Evolutionary conservation across 2,888 invertebrate species (phyloP), one percentile per base, ranked within the genome.

Genomic region (Drosophila borealis): DNA sequence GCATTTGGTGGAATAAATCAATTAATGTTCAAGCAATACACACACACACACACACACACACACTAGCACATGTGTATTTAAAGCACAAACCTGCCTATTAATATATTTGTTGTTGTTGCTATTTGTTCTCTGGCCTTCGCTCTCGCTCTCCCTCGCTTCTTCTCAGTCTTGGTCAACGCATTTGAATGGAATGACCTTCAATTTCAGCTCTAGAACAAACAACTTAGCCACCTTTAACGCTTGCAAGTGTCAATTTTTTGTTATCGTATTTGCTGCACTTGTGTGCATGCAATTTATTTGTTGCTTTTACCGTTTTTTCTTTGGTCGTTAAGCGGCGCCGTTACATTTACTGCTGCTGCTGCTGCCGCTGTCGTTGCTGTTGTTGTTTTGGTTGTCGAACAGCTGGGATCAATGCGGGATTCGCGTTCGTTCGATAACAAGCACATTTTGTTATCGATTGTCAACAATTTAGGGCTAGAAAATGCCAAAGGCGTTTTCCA

Each of bases 311-410:
- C 13, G 8, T 29, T 29, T 34, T 14, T 39, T 21, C 39, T 13
- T 13, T 6, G 11, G 5, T 19, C 19, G 10, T 5, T 14, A 9
- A 4, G 9, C n/a, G 3, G 9, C 19, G 17, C 2, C 29, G 11
- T 13, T 11, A 11, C 29, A 11, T 11, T 17, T 37, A 10, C 6
- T 19, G 3, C 10, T 17, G 4, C 42, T 33, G 34, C 33, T 9
- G 4, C n/a, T 45, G 9, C n/a, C 9, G n/a, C n/a, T 36, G 13
- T 14, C 21, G 14, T 37, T 61, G 41, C 8, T n/a, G 19, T 41
- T 54, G 10, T 57, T 70, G 53, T 74, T 73, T 67, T 67, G 74
- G 25, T 36, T 51, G 33, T 33, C 39, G 37, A 74, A 55, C 70
- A 71, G 70, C 70, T 71, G 70, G 44, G 68, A 21, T 1, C 3